Base-by-base conservation (phyloP, 2,888 invertebrate species). In the Phaedon cochleariae region DNA sequence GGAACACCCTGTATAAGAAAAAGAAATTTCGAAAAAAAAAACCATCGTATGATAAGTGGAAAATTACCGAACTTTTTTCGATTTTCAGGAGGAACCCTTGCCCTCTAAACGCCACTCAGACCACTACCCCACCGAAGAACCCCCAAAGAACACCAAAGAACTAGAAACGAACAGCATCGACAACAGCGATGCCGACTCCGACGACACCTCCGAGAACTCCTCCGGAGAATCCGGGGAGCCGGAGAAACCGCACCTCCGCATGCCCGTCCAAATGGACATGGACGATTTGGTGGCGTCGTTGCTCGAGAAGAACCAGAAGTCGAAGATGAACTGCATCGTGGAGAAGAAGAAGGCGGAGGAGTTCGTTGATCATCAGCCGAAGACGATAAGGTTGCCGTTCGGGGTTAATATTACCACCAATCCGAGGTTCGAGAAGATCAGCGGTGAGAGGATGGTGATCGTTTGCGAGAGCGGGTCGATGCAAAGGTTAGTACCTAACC, bases 271-370 rank as follows among this genome's bases (percentile, higher is more conserved):
- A 82, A 88, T 95, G 79, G 92, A 94, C 84, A 88, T 94, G 67
- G 93, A 94, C 76, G 93, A 94, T 69, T 86, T 94, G 65, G 92
- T 93, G 26, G 92, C 92, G 46, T 92, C 89, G 29, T 86, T 90
- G 81, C 85, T 91, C 75, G 89, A 90, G 70, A 90, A 89, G 77
- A 90, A 89, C 81, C 90, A 90, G 79, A 89, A 89, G 80, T 93
- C 94, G 65, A 91, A 92, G 82, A 94, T 95, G 90, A 95, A 95
- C 84, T 96, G 95, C 83, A 89, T 95, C 20, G 94, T 95, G 46
- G 95, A 95, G 82, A 92, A 93, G 80, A 92, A 94, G 74, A 90
- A 90, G 71, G 89, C 91, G 58, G 95, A 94, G 78, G 94, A 95
- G 81, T 88, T 94, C 26, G 90, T 93, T 76, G 93, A 94, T 72